These are phyloP conservation scores for Zoanthus gigantus DNA, from an alignment of 92 coral and sea anemone species.

Conservation along the genomic window DNA sequence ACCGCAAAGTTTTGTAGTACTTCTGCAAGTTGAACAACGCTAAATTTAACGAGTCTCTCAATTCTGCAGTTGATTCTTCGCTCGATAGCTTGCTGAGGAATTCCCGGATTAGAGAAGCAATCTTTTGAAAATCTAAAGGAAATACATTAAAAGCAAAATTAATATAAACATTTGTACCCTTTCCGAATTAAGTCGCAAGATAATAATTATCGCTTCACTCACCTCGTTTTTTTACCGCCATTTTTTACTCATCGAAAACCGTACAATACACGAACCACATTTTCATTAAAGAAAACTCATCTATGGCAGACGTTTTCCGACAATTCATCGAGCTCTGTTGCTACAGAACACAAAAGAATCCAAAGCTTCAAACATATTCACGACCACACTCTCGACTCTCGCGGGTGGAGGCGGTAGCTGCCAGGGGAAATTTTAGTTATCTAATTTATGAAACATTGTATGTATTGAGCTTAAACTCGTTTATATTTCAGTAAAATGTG, in stretches of 20 bases:
- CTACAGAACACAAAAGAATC: conserved; percentile 39
- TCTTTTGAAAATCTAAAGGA: conserved; percentile 83
- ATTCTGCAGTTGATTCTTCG: conserved; percentile 86
- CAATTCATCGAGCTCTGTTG: conserved; percentile 22
- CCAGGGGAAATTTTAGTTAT: too few relatives aligned
- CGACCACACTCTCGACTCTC: background rate
- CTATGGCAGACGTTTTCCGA: background rate
- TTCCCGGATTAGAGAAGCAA: conserved; percentile 81
- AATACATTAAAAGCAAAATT: background rate
- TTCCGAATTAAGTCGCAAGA: too few relatives aligned
- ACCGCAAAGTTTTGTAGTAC: conserved; percentile 86
- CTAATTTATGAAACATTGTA: too few relatives aligned
- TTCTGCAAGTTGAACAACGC: conserved; percentile 84
- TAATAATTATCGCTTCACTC: background rate
- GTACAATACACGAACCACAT: background rate
- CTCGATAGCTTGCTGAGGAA: conserved; percentile 83
- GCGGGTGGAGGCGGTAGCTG: background rate
- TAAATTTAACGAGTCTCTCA: conserved; percentile 88
- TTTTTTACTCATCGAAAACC: conserved; percentile 20
- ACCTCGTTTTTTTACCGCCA: conserved; percentile 95
- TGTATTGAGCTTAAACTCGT: too few relatives aligned
- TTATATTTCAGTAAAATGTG: too few relatives aligned
- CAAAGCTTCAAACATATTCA: background rate
- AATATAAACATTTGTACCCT: too few relatives aligned
- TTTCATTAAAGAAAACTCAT: background rate